Evolutionary conservation across 2,113 vertebrate genomes (phyloP).

Genomic region (Tachycineta bicolor): DNA sequence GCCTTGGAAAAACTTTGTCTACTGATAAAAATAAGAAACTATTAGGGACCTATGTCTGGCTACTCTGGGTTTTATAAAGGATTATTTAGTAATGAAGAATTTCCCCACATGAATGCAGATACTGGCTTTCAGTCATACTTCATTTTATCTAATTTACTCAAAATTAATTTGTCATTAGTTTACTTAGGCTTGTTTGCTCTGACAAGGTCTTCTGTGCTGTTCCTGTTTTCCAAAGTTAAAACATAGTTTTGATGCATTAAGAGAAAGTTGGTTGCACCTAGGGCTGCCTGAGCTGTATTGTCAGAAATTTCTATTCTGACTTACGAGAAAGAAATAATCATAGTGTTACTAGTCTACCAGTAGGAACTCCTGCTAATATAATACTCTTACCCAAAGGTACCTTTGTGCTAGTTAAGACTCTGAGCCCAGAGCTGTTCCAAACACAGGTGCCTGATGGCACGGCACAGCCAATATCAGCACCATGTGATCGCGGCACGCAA

Average conservation of each 20-base stretch:
- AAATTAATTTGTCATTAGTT: background rate
- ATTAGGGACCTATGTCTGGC: background rate
- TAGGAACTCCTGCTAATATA: background rate
- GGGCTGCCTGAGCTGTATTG: background rate
- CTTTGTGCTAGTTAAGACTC: background rate
- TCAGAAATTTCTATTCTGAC: background rate
- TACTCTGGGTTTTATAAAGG: background rate
- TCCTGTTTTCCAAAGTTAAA: background rate
- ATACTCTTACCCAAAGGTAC: background rate
- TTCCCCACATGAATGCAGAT: background rate
- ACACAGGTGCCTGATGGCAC: background rate
- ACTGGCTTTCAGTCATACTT: background rate
- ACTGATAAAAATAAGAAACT: background rate
- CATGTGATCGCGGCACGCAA: too few species aligned
- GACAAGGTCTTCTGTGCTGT: background rate
- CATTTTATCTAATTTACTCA: background rate
- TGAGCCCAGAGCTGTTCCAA: background rate
- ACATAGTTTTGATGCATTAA: background rate
- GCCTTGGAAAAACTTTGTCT: background rate
- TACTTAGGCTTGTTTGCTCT: background rate
- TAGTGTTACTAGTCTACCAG: background rate
- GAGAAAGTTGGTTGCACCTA: background rate
- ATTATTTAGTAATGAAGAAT: background rate
- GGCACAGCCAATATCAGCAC: background rate
- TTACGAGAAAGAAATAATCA: background rate